Evolutionary conservation across 2,888 invertebrate species (phyloP).

Genomic region (Tridacna gigas): DNA sequence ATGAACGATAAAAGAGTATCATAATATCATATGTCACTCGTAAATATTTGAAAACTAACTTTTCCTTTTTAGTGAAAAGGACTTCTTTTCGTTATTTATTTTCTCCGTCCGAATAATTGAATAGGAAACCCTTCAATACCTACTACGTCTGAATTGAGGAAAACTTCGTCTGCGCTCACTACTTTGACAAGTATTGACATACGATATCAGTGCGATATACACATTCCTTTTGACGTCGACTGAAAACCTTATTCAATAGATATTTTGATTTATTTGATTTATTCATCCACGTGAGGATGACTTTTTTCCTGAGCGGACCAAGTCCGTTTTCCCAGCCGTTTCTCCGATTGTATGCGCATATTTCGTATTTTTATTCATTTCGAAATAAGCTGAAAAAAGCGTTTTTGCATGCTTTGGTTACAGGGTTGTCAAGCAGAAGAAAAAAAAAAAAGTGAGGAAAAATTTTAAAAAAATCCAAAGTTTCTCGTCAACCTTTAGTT

Average conservation of each 20-base stretch:
- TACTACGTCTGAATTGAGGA: neutral
- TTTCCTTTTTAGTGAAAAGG: neutral
- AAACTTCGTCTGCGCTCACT: neutral
- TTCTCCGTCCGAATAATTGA: neutral
- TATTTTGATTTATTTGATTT: constrained; percentile 26
- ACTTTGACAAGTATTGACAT: neutral
- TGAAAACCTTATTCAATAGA: constrained; percentile 1
- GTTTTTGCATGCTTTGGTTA: no score
- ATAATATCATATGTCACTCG: neutral
- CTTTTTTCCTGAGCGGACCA: constrained; percentile 16
- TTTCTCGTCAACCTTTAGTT: no score
- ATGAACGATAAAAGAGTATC: neutral
- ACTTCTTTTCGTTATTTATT: neutral
- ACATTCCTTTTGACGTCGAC: constrained; percentile 4
- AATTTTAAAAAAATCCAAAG: no score
- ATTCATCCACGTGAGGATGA: constrained; percentile 4
- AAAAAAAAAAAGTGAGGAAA: no score
- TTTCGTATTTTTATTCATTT: no score
- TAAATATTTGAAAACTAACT: neutral
- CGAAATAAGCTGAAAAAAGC: no score
- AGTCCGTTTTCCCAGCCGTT: neutral
- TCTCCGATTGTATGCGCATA: no score
- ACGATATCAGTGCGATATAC: constrained; percentile 1
- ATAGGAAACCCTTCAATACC: neutral
- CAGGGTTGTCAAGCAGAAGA: no score